phyloP scores from a whole-genome alignment of 2,797 vertebrate genomes.

The Danio choprae region DNA sequence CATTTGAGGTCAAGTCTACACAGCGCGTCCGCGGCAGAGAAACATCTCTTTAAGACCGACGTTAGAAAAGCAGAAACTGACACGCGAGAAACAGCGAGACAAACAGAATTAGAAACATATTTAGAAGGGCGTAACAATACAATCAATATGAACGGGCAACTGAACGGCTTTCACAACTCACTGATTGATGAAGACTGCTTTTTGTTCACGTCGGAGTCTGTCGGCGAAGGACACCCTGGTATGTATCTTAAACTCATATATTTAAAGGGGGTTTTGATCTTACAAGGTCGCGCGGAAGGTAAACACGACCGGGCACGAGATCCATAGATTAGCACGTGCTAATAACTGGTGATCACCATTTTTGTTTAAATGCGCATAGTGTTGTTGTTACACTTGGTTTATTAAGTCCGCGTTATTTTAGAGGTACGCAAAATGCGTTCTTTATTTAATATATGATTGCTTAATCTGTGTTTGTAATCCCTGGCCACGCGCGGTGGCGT shows the following conservation, averaged over 20 bases:
- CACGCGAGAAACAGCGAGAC: not conserved
- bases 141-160: conserved; percentile 84
- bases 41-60: not conserved
- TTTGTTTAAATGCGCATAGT: too few relatives aligned
- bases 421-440: not conserved
- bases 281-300: not conserved
- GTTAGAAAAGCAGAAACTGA: not conserved
- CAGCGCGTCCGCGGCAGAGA: not conserved
- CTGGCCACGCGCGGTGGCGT: conserved; percentile 1
- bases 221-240: conserved; percentile 96
- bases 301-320: not conserved
- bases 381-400: not conserved
- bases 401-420: not conserved
- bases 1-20: conserved; percentile 34
- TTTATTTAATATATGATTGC: not conserved
- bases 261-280: not conserved
- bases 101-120: not conserved
- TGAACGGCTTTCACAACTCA: conserved; percentile 84
- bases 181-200: conserved; percentile 87
- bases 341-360: not conserved
- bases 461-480: not conserved
- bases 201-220: conserved; percentile 94
- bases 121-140: not conserved
- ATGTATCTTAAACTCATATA: conserved; percentile 56
- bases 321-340: conserved; percentile 16